These are phyloP conservation scores for Mesoligia furuncula DNA, from an alignment of 2,888 invertebrate species.

Conservation along the genomic window DNA sequence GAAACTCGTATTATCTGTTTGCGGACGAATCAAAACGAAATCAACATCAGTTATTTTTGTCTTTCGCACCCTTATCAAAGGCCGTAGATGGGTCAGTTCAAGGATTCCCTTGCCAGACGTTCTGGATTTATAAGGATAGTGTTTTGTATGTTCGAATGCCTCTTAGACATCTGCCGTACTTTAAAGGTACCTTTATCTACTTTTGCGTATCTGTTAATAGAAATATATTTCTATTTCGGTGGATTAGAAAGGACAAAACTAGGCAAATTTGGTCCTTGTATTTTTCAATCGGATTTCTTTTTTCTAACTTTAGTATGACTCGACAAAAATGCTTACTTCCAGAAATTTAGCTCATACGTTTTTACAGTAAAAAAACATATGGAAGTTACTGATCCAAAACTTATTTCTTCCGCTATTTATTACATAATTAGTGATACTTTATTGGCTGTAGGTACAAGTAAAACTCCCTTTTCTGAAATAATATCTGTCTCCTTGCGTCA, in stretches of 20 bases:
- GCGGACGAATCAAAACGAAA: slow-evolving; percentile 88
- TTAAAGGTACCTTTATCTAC: slow-evolving; percentile 15
- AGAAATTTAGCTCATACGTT: not conserved
- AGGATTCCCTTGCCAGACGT: slow-evolving; percentile 33
- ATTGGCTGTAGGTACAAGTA: slow-evolving; percentile 33
- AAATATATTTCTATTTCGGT: slow-evolving; percentile 28
- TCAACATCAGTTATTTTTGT: slow-evolving; percentile 88
- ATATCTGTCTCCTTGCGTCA: slow-evolving; percentile 58
- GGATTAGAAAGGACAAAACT: slow-evolving; percentile 10
- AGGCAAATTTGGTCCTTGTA: not conserved
- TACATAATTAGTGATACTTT: slow-evolving; percentile 42
- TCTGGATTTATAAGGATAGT: slow-evolving; percentile 45
- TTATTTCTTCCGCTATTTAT: slow-evolving; percentile 22
- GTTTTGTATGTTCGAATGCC: slow-evolving; percentile 21
- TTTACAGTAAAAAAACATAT: slow-evolving; percentile 11
- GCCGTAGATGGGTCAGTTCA: slow-evolving; percentile 77
- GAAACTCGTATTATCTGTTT: slow-evolving; percentile 85
- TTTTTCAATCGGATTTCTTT: not conserved
- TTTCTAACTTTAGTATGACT: not conserved
- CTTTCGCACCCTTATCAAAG: slow-evolving; percentile 85
- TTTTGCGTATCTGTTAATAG: slow-evolving; percentile 8
- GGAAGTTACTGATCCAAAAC: slow-evolving; percentile 11
- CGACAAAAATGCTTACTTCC: not conserved
- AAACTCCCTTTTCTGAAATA: slow-evolving; percentile 30
- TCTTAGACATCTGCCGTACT: slow-evolving; percentile 22